Conservation (phyloP, 2,888 invertebrate species). For the Pandemis heparana region DNA sequence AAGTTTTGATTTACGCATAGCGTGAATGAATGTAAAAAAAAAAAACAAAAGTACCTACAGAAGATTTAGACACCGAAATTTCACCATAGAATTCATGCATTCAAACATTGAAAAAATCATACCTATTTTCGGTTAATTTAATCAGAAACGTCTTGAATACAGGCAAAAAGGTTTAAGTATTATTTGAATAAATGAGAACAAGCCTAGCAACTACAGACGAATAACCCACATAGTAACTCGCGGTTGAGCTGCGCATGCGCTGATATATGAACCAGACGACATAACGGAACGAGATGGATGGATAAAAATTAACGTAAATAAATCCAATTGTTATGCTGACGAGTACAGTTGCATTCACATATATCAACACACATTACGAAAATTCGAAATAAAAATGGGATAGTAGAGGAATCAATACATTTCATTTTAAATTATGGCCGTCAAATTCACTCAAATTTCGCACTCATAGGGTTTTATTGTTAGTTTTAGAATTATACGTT, state of each 20-base stretch:
- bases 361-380: neutral
- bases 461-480: too few relatives aligned
- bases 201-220: conserved; percentile 47
- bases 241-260: conserved; percentile 39
- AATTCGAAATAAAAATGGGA: too few relatives aligned
- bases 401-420: too few relatives aligned
- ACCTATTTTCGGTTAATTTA: neutral
- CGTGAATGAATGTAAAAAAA: neutral
- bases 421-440: too few relatives aligned
- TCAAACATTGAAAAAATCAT: too few relatives aligned
- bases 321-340: conserved; percentile 1
- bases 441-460: too few relatives aligned
- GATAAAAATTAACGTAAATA: conserved; percentile 18
- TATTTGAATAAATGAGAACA: conserved; percentile 46
- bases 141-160: neutral
- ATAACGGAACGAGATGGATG: conserved; percentile 52
- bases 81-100: too few relatives aligned
- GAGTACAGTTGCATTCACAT: neutral
- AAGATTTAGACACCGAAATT: neutral
- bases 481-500: too few relatives aligned
- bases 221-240: conserved; percentile 55
- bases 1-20: neutral
- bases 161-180: neutral
- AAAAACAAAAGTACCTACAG: neutral
- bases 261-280: conserved; percentile 44